Base-by-base conservation (phyloP, 1,140 invertebrate genomes). In the Papilio dardanus region DNA sequence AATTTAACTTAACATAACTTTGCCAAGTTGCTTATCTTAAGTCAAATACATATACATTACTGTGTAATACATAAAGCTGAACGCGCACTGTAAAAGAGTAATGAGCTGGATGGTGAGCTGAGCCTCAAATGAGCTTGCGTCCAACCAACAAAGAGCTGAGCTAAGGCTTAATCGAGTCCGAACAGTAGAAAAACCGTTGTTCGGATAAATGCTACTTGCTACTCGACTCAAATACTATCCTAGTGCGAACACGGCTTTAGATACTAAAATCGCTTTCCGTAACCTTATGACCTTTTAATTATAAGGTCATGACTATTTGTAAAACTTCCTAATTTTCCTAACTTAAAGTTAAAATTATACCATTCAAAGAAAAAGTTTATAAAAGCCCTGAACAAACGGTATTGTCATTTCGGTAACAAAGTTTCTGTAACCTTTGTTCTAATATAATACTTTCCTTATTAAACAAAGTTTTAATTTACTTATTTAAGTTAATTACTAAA, bases 1-100 rank as follows among this genome's bases (percentile, higher is more conserved):
- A 58, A 58, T 58, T 58, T 58, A 58, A 58, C 54, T 58, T 58
- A 54, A 14, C 54, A 58, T 58, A 54, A 54, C 50, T 54, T 24
- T 54, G 50, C 19, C 50, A 54, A 54, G 50, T 54, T 54, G n/a
- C 16, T 50, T 50, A 54, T 54, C 50, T 54, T 21, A 21, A 54
- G 19, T 24, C 16, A 31, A 28, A 16, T 66, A 66, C 62, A 1
- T 31, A 14, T 65, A 30, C 30, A 30, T 65, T 28, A 14, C 24
- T 65, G 31, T 16, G 10, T 3, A 14, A 31, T 65, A 65, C 7
- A 3, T 46, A 21, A 71, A 46, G 31, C 67, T 6, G 2, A 37
- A 71, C 16, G 33, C 8, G 2, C 33, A 1, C 0, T 37, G 35
- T 7, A 37, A 37, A 10, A 3, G 7, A 33, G 33, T 33, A n/a